Base-by-base conservation (phyloP, 2,113 vertebrate genomes). In the Tenrec ecaudatus region DNA sequence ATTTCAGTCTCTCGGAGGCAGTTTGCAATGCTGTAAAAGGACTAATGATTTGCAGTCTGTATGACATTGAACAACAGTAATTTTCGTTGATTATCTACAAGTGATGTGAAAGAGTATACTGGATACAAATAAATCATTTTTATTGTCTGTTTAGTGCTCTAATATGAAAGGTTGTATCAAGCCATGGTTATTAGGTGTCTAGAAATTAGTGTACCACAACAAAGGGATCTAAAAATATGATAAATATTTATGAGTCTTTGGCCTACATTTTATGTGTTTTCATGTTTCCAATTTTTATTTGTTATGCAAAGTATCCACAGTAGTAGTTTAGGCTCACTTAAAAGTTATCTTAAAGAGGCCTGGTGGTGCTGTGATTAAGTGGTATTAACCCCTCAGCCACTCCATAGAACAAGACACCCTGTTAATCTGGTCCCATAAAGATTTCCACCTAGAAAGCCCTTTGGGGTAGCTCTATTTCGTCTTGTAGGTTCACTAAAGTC, bases 271-370 rank as follows among this genome's bases (percentile, higher is more conserved):
- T 15, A 40, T 88, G 2, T 83, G 19, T 86, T 94, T 94, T 3
- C 6, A 2, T 43, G 17, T 91, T 92, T 94, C 27, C 7, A 82
- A 89, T 76, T 64, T 23, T 20, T 89, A 86, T 84, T n/a, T 92
- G 68, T 31, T 88, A 53, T 89, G 29, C 9, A 89, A 96, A 93
- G 78, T 85, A 80, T 75, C 6, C 68, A 68, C 12, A 38, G 27
- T 75, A 84, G 92, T 92, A 91, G 40, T 86, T 93, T 85, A 87
- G 27, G 69, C 31, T 82, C 77, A 64, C 36, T 89, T 89, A 76
- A 83, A 88, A 19, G 7, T 73, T 73, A 36, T 73, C n/a, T 33
- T 36, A 73, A 22, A 20, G 33, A 36, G 71, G 16, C 33, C 33
- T 73, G 71, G 19, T 73, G 33, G 19, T 3, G 3, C 19, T 9